Conservation (phyloP, 1,140 invertebrate species). For the Apocrypta bakeri region DNA sequence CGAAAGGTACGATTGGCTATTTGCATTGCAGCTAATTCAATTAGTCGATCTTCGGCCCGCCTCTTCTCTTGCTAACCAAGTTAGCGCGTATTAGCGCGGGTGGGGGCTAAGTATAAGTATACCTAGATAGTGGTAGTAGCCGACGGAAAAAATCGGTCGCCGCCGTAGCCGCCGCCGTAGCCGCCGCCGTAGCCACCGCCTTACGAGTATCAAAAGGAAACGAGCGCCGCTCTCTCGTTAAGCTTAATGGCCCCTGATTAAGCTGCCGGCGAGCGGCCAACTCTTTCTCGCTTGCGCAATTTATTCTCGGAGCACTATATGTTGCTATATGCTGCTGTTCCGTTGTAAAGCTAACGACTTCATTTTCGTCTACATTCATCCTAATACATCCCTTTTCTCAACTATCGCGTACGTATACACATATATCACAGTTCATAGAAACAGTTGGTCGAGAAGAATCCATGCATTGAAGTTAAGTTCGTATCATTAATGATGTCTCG, state of each 20-base stretch:
- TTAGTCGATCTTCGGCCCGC: slow-evolving; percentile 56
- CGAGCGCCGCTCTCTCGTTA: slow-evolving; percentile 31
- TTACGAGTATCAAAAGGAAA: slow-evolving; percentile 8
- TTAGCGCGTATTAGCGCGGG: slow-evolving; percentile 54
- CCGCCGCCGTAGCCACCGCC: not conserved
- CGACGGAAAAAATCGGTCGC: not conserved
- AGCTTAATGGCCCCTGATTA: slow-evolving; percentile 42
- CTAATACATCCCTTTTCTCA: not conserved
- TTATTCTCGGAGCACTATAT: not conserved
- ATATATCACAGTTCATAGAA: no score
- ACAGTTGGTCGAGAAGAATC: no score
- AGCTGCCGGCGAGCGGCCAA: slow-evolving; percentile 7
- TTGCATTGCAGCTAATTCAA: slow-evolving; percentile 58
- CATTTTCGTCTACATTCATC: not conserved
- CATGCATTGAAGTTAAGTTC: no score
- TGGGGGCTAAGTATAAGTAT: not conserved
- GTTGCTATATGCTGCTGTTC: not conserved
- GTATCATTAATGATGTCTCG: no score
- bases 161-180: no score
- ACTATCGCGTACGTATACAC: no score
- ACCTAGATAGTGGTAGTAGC: not conserved
- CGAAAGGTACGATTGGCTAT: not conserved
- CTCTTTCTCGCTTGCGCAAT: slow-evolving; percentile 12
- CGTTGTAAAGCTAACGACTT: not conserved
- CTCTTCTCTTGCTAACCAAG: slow-evolving; percentile 56